A percentile compares a stretch with the other conserved stretches of the same genome.
phyloP scores from a whole-genome alignment of 2,888 invertebrate species.

The Falcaria lacertinaria region DNA sequence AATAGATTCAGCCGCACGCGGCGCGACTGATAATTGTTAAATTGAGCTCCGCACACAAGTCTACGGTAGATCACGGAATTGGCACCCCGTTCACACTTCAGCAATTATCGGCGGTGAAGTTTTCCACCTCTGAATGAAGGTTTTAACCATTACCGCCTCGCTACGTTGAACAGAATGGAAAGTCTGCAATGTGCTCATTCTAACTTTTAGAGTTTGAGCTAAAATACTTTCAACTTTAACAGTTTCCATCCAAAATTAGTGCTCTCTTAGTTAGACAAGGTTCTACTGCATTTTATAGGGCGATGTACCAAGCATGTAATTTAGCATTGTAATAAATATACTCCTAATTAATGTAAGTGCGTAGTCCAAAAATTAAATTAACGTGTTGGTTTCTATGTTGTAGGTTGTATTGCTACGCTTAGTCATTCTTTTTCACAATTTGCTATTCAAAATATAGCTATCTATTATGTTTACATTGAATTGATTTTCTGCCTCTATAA shows the following conservation, averaged over 20 bases:
- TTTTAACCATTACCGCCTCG: conserved; percentile 47
- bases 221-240: conserved; percentile 32
- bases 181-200: conserved; percentile 34
- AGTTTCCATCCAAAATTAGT: conserved; percentile 27
- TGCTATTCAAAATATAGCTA: too few relatives aligned
- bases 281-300: too few relatives aligned
- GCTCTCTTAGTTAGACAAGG: too few relatives aligned
- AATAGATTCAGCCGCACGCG: conserved; percentile 21
- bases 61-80: conserved; percentile 34
- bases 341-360: too few relatives aligned
- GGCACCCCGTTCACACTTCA: conserved; percentile 58
- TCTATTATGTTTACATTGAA: too few relatives aligned
- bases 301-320: too few relatives aligned
- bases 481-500: too few relatives aligned
- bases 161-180: conserved; percentile 37
- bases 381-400: too few relatives aligned
- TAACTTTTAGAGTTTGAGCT: conserved; percentile 38
- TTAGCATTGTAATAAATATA: too few relatives aligned
- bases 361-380: too few relatives aligned
- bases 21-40: conserved; percentile 46
- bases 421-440: too few relatives aligned
- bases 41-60: conserved; percentile 37
- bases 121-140: conserved; percentile 50
- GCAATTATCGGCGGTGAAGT: conserved; percentile 65
- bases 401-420: too few relatives aligned